A percentile compares a stretch with the other conserved stretches of the same genome.
phyloP scores from a whole-genome alignment of 1,140 invertebrate species.

The Acromyrmex echinatior region DNA sequence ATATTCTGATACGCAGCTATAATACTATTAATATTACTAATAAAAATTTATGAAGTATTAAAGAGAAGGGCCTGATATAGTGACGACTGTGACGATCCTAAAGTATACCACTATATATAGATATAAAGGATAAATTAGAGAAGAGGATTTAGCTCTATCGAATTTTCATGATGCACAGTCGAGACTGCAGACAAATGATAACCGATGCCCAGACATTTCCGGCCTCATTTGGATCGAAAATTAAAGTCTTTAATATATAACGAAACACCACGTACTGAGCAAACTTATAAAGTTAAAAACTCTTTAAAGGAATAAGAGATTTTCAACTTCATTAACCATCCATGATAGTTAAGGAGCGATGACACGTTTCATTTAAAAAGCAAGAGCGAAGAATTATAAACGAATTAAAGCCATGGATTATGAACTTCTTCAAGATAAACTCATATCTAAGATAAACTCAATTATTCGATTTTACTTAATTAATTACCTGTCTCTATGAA shows the following conservation, averaged over 20 bases:
- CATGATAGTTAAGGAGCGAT: neutral
- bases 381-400: neutral
- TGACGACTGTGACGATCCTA: neutral
- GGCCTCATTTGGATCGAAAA: too few species aligned
- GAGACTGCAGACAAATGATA: constrained; percentile 14
- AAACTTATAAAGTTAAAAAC: constrained; percentile 5
- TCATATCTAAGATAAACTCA: neutral
- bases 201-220: neutral
- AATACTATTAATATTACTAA: neutral
- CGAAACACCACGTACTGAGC: neutral
- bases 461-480: neutral
- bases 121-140: neutral
- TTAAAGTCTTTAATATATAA: constrained; percentile 8
- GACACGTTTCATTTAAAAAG: neutral
- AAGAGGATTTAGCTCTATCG: neutral
- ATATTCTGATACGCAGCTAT: neutral
- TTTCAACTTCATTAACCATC: neutral
- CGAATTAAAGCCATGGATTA: neutral
- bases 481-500: neutral
- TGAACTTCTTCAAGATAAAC: neutral
- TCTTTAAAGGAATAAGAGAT: neutral
- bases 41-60: constrained; percentile 17
- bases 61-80: neutral
- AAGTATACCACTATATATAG: neutral
- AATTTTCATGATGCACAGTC: neutral